These are phyloP conservation scores for Halocaridina rubra DNA, from an alignment of 2,888 invertebrate genomes.

Conservation along the genomic window DNA sequence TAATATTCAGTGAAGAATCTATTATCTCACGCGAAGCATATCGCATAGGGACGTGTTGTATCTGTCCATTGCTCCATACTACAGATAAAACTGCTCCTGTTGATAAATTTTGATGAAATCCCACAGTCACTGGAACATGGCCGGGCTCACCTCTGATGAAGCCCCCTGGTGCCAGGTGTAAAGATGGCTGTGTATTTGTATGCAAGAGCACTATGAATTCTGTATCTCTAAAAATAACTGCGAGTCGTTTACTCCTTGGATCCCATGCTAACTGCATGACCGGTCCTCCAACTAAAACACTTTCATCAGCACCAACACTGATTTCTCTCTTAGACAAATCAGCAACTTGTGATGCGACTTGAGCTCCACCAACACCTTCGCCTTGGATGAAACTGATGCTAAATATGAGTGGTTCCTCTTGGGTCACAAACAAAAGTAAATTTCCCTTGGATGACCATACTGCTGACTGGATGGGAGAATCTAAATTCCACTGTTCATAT, in stretches of 20 bases:
- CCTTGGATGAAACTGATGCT: conserved; percentile 73
- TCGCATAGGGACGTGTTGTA: conserved; percentile 48
- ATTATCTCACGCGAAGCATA: conserved; percentile 36
- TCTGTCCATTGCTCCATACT: conserved; percentile 51
- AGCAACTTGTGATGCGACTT: conserved; percentile 78
- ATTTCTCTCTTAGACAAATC: conserved; percentile 78
- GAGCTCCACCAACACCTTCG: conserved; percentile 60
- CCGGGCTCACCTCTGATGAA: conserved; percentile 51
- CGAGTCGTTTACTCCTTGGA: conserved; percentile 81
- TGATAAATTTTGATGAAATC: conserved; percentile 41
- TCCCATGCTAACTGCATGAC: conserved; percentile 87
- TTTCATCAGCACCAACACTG: conserved; percentile 2
- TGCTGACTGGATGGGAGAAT: conserved; percentile 83
- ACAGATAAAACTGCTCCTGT: conserved; percentile 48
- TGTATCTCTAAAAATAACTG: conserved; percentile 82
- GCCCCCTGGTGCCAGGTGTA: conserved; percentile 76
- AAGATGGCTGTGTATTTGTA: conserved; percentile 75
- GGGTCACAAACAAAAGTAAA: conserved; percentile 82
- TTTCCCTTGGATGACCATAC: conserved; percentile 87
- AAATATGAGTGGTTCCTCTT: conserved; percentile 84
- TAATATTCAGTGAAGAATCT: too few species aligned
- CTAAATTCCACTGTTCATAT: conserved; percentile 84
- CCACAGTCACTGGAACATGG: conserved; percentile 39
- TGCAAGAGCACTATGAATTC: conserved; percentile 82
- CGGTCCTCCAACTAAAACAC: conserved; percentile 77